phyloP scores from a whole-genome alignment of 2,113 vertebrate species.

The Pelecanoides urinatrix region DNA sequence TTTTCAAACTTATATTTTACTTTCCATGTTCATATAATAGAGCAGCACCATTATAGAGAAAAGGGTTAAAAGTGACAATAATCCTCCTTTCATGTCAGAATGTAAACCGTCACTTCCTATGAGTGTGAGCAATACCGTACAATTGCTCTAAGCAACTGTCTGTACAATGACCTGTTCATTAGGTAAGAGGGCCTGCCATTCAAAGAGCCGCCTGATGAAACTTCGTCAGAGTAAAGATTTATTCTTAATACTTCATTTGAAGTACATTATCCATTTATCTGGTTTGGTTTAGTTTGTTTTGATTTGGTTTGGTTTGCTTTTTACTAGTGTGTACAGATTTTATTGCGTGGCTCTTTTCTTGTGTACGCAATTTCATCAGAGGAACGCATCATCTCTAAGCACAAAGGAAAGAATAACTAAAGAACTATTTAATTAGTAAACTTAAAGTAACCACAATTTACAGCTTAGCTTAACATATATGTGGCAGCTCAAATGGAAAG shows the following conservation, averaged over 20 bases:
- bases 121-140: background rate
- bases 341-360: background rate
- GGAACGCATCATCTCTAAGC: background rate
- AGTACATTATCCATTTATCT: background rate
- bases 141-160: background rate
- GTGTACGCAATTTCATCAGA: background rate
- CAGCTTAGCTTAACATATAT: background rate
- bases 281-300: background rate
- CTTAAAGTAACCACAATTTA: background rate
- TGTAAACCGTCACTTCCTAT: background rate
- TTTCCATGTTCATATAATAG: background rate
- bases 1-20: background rate
- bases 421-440: background rate
- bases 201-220: background rate
- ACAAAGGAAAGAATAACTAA: background rate
- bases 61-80: background rate
- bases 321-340: background rate
- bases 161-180: background rate
- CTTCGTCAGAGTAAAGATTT: background rate
- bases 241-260: background rate
- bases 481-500: background rate
- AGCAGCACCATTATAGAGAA: background rate
- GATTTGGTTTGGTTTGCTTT: background rate
- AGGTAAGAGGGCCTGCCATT: background rate
- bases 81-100: background rate